These are phyloP conservation scores for Spinibarbus caldwelli DNA, from an alignment of 2,797 vertebrate species.

Conservation along the genomic window DNA sequence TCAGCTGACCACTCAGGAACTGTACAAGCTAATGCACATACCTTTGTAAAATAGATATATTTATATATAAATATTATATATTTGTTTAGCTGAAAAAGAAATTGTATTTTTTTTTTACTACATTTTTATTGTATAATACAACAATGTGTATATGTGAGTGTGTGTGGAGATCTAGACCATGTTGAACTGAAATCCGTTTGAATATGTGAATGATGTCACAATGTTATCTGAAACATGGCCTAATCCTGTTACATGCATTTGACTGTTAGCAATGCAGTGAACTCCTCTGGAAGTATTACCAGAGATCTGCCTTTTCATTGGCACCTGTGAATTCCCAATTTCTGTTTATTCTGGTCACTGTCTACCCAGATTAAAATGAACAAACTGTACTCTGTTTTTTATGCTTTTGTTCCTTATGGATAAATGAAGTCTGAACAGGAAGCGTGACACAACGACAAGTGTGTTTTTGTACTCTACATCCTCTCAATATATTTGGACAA, in stretches of 20 bases:
- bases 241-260: slow-evolving; percentile 27
- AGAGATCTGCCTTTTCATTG: not conserved
- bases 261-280: slow-evolving; percentile 1
- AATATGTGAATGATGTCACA: not conserved
- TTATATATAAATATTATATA: slow-evolving; percentile 16
- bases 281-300: not conserved
- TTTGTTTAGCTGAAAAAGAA: slow-evolving; percentile 8
- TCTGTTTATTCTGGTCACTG: slow-evolving; percentile 15
- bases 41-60: slow-evolving; percentile 34
- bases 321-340: not conserved
- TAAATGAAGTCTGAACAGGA: not conserved
- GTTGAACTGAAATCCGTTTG: not conserved
- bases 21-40: not conserved
- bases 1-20: not conserved
- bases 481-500: slow-evolving; percentile 5
- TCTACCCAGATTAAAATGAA: slow-evolving; percentile 4
- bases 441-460: not conserved
- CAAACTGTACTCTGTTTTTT: not conserved
- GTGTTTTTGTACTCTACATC: not conserved
- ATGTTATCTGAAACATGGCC: slow-evolving; percentile 14
- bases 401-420: not conserved
- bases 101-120: slow-evolving; percentile 5
- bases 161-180: slow-evolving; percentile 1
- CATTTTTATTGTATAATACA: not conserved
- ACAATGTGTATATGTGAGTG: not conserved